Conservation (phyloP, 2,113 vertebrate species). For the Anoplopoma fimbria region DNA sequence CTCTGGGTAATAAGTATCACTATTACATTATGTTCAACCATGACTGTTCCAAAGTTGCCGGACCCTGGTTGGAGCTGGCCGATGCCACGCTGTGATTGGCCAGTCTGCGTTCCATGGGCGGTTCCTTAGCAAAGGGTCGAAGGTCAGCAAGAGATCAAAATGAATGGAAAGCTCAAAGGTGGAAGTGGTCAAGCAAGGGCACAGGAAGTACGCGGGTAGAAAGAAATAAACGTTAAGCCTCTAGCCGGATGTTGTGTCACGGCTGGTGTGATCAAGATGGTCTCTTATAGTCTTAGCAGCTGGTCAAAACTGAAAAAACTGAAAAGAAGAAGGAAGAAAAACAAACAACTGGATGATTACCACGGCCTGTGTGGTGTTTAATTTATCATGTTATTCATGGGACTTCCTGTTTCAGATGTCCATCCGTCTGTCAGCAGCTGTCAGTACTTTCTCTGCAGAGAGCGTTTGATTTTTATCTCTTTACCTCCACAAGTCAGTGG, state of each 20-base stretch:
- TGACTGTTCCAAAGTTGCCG: no score
- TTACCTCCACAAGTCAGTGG: neutral
- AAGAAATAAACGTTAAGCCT: no score
- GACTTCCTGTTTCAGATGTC: neutral
- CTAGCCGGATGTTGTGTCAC: neutral
- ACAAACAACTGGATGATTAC: no score
- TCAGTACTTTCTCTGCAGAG: neutral
- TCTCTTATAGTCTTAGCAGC: neutral
- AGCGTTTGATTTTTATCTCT: neutral
- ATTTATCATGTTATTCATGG: neutral
- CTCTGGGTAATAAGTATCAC: neutral
- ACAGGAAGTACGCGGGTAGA: no score
- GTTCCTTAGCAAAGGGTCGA: no score
- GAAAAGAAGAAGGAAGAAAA: no score
- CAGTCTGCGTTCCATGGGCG: no score
- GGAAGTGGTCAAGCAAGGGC: no score
- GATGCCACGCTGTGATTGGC: neutral
- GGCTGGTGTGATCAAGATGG: neutral
- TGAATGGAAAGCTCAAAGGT: no score
- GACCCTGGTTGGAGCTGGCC: no score
- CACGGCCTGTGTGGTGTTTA: neutral
- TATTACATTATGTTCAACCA: neutral
- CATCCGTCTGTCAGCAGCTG: constrained; percentile 12
- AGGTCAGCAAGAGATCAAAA: no score
- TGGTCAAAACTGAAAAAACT: no score